A percentile compares a stretch with the other conserved stretches of the same genome.
Conservation (phyloP, 2,797 vertebrate species). For the Cuculus canorus region DNA sequence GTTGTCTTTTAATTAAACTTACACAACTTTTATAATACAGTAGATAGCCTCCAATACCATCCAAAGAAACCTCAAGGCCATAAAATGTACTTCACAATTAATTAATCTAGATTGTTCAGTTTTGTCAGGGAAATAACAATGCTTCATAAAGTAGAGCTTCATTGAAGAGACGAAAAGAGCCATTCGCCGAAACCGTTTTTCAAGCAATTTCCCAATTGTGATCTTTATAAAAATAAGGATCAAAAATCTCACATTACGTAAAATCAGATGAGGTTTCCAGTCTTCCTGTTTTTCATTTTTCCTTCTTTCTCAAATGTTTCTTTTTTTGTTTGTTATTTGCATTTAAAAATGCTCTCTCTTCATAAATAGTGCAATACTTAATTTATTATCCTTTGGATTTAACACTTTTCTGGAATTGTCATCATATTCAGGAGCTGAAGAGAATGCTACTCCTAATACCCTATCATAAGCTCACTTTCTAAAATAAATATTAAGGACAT, state of each 20-base stretch:
- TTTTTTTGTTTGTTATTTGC: background rate
- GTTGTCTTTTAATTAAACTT: slow-evolving; percentile 64
- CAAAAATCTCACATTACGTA: slow-evolving; percentile 42
- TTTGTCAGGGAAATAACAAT: slow-evolving; percentile 50
- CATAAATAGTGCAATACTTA: background rate
- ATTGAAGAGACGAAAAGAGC: slow-evolving; percentile 19
- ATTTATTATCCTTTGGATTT: slow-evolving; percentile 22
- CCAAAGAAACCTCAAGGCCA: slow-evolving; percentile 11
- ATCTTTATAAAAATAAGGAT: slow-evolving; percentile 54
- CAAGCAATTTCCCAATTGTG: slow-evolving; percentile 44
- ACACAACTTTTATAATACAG: background rate
- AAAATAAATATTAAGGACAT: slow-evolving; percentile 10
- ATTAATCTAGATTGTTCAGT: slow-evolving; percentile 45
- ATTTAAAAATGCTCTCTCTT: background rate
- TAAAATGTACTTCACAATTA: slow-evolving; percentile 40
- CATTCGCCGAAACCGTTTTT: slow-evolving; percentile 62
- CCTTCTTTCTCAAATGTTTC: background rate
- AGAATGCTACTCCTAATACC: background rate
- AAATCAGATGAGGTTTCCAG: slow-evolving; percentile 17
- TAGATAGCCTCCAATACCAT: background rate
- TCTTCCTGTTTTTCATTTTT: slow-evolving; percentile 54
- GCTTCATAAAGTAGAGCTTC: slow-evolving; percentile 35
- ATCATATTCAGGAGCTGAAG: background rate
- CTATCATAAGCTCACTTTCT: background rate
- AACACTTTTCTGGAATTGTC: slow-evolving; percentile 19